phyloP scores from a whole-genome alignment of 64 coral and sea anemone species.

The Dendronephthya gigantea region DNA sequence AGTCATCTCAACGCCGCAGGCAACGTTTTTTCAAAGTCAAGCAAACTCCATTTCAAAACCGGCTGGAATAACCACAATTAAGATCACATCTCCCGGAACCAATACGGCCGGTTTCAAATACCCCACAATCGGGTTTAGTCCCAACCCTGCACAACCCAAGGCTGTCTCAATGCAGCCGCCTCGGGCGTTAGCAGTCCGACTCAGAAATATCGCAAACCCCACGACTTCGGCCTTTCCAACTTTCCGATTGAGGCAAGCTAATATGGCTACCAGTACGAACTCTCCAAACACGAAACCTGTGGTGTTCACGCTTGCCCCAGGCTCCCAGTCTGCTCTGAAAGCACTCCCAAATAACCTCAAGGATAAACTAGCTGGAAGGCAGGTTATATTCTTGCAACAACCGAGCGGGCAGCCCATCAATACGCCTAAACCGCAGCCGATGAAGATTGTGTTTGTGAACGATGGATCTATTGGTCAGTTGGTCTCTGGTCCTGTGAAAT shows the following conservation, averaged over 20 bases:
- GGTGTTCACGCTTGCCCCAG: background rate
- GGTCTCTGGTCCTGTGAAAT: background rate
- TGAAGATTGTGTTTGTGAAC: constrained; percentile 6
- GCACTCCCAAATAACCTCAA: background rate
- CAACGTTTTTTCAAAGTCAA: background rate
- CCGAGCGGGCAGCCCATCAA: background rate
- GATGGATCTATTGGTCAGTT: background rate
- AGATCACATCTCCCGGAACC: background rate
- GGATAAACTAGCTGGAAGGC: background rate
- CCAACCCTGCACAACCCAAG: background rate
- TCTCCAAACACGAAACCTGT: background rate
- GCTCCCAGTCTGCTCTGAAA: background rate
- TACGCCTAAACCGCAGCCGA: background rate
- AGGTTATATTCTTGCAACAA: background rate
- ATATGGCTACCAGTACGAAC: background rate
- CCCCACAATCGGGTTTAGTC: background rate
- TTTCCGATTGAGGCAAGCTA: background rate
- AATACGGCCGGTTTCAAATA: background rate
- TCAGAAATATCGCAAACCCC: background rate
- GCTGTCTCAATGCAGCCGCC: background rate
- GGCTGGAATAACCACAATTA: background rate
- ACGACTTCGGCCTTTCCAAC: background rate
- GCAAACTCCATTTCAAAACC: background rate
- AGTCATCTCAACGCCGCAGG: background rate
- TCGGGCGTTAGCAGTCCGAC: background rate